phyloP scores from a whole-genome alignment of 30 jellyfish, hydroid and myxozoan genomes.

The Aurelia aurita region DNA sequence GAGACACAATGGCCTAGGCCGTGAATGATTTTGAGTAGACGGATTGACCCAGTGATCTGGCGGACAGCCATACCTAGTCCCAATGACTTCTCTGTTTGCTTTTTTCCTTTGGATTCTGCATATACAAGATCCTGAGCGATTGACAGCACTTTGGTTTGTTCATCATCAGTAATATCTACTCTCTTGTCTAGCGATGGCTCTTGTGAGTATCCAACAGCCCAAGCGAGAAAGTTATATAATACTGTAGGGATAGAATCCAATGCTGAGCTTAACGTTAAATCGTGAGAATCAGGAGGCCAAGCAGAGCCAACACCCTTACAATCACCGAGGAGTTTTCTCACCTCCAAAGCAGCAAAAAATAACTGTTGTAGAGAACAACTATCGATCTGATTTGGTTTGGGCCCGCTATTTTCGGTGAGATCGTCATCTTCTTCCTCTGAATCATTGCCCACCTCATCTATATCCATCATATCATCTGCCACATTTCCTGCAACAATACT shows the following conservation, averaged over 20 bases:
- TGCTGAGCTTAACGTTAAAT: slow-evolving; percentile 1
- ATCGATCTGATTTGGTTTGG: slow-evolving; percentile 11
- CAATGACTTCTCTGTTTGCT: slow-evolving; percentile 56
- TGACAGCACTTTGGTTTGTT: slow-evolving; percentile 45
- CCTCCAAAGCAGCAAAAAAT: slow-evolving; percentile 45
- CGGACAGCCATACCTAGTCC: slow-evolving; percentile 78
- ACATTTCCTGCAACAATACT: slow-evolving; percentile 44
- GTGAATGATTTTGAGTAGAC: slow-evolving; percentile 29
- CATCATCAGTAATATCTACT: slow-evolving; percentile 37
- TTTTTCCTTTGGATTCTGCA: slow-evolving; percentile 40
- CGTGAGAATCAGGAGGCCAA: slow-evolving; percentile 81
- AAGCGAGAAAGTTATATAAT: slow-evolving; percentile 32
- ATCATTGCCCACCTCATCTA: slow-evolving; percentile 26
- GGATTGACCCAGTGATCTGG: slow-evolving; percentile 60
- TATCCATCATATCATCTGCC: slow-evolving; percentile 48
- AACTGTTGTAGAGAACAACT: slow-evolving; percentile 30
- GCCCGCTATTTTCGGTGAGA: not conserved
- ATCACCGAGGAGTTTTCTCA: slow-evolving; percentile 59
- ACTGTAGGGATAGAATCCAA: slow-evolving; percentile 33
- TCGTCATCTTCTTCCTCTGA: slow-evolving; percentile 40
- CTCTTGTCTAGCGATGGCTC: slow-evolving; percentile 57
- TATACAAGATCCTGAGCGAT: slow-evolving; percentile 69
- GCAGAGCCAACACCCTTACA: slow-evolving; percentile 28
- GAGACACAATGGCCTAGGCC: slow-evolving; percentile 78
- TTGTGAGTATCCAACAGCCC: slow-evolving; percentile 62